Evolutionary conservation across 2,797 vertebrate species (phyloP).

Genomic region (Enteromius viviparus): DNA sequence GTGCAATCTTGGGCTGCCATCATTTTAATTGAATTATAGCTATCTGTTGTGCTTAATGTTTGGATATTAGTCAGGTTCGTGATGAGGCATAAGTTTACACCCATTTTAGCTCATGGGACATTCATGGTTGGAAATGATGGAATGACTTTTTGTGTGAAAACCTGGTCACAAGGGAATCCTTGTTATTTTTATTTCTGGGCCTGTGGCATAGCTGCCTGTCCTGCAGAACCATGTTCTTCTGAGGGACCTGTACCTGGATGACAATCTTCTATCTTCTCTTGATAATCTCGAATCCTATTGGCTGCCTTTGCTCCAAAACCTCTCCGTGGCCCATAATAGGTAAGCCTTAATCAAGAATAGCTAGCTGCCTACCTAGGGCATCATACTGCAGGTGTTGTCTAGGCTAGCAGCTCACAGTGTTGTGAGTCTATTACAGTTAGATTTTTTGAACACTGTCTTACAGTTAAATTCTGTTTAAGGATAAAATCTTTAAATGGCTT

Average conservation of each 20-base stretch:
- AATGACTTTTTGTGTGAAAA: slow-evolving; percentile 38
- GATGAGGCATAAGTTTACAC: slow-evolving; percentile 43
- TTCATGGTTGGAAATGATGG: slow-evolving; percentile 44
- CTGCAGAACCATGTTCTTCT: slow-evolving; percentile 92
- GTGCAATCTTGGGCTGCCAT: slow-evolving; percentile 30
- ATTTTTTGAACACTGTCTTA: background rate
- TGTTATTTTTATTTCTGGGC: slow-evolving; percentile 42
- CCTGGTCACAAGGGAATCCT: background rate
- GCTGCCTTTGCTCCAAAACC: slow-evolving; percentile 85
- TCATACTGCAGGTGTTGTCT: background rate
- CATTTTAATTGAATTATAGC: slow-evolving; percentile 50
- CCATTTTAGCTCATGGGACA: slow-evolving; percentile 40
- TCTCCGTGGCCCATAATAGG: slow-evolving; percentile 88
- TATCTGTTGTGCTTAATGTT: slow-evolving; percentile 41
- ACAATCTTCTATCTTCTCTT: slow-evolving; percentile 87
- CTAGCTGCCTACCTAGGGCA: background rate
- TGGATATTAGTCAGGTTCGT: slow-evolving; percentile 44
- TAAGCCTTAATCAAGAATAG: slow-evolving; percentile 61
- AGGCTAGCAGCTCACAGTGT: background rate
- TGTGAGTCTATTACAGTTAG: background rate
- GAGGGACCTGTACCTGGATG: slow-evolving; percentile 85
- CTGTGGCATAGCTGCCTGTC: slow-evolving; percentile 54
- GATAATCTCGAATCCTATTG: slow-evolving; percentile 79
- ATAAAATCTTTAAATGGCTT: background rate
- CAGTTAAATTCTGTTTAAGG: slow-evolving; percentile 5